Evolutionary conservation across 2,888 invertebrate genomes (phyloP).

Genomic region (Sarcophaga carnaria): DNA sequence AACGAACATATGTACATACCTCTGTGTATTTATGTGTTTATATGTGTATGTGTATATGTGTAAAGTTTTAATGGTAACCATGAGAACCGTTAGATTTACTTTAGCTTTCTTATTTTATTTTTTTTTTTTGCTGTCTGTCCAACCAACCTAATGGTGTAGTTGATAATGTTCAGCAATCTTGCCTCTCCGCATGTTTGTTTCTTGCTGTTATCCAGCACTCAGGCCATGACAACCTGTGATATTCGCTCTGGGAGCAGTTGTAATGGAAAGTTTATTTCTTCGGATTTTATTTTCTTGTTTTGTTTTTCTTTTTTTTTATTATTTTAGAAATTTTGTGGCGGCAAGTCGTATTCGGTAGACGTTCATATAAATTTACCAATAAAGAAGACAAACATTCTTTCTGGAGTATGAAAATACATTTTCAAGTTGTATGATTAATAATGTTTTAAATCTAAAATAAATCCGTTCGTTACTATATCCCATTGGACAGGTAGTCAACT

Average conservation of each 20-base stretch:
- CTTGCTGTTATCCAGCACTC: slow-evolving; percentile 35
- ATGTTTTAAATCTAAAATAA: no score
- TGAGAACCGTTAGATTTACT: slow-evolving; percentile 39
- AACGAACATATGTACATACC: not conserved
- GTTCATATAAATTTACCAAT: slow-evolving; percentile 7
- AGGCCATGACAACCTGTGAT: slow-evolving; percentile 53
- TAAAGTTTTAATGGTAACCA: slow-evolving; percentile 35
- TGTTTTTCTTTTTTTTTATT: not conserved
- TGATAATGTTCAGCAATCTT: slow-evolving; percentile 14
- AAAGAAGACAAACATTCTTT: no score
- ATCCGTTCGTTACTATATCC: no score
- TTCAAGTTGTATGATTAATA: no score
- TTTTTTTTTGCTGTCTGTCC: not conserved
- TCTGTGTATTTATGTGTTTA: not conserved
- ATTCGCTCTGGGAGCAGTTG: slow-evolving; percentile 58
- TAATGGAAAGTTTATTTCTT: slow-evolving; percentile 38
- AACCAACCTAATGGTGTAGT: not conserved
- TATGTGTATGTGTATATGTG: not conserved
- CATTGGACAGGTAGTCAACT: no score
- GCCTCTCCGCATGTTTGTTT: slow-evolving; percentile 7
- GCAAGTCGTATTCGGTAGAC: not conserved
- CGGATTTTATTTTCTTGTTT: slow-evolving; percentile 5
- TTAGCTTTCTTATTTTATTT: slow-evolving; percentile 19
- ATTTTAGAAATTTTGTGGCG: slow-evolving; percentile 5
- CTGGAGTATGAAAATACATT: no score